These are phyloP conservation scores for Coilia nasus DNA, from an alignment of 2,797 vertebrate genomes.

Conservation along the genomic window DNA sequence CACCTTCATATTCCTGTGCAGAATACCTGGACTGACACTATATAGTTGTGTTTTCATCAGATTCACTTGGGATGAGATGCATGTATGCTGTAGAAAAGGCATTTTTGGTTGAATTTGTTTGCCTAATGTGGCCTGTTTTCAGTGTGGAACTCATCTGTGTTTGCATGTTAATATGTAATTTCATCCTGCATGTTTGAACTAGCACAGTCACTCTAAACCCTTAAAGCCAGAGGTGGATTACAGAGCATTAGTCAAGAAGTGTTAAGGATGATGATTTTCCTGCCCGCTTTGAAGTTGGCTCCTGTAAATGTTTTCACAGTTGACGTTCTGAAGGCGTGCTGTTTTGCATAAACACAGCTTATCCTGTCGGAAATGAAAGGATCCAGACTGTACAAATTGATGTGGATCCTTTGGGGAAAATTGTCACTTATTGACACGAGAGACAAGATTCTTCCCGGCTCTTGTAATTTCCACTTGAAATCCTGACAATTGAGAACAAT, in stretches of 20 bases:
- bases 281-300: neutral
- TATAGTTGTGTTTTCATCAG: too few relatives aligned
- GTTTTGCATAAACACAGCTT: conserved; percentile 23
- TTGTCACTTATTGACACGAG: neutral
- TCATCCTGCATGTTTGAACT: conserved; percentile 6
- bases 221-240: neutral
- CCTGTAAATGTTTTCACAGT: neutral
- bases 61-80: too few relatives aligned
- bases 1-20: too few relatives aligned
- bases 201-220: neutral
- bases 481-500: neutral
- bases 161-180: conserved; percentile 4
- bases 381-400: neutral
- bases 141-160: neutral
- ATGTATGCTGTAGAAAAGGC: too few relatives aligned
- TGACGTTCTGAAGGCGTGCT: neutral
- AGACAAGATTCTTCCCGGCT: neutral
- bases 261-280: conserved; percentile 20
- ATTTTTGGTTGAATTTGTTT: too few relatives aligned
- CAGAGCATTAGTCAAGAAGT: neutral
- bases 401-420: neutral
- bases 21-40: too few relatives aligned
- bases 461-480: neutral
- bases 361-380: neutral
- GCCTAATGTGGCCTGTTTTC: neutral